Evolutionary conservation across 1,140 invertebrate species (phyloP), one percentile per base, ranked within the genome.

Genomic region (Macrobrachium nipponense): DNA sequence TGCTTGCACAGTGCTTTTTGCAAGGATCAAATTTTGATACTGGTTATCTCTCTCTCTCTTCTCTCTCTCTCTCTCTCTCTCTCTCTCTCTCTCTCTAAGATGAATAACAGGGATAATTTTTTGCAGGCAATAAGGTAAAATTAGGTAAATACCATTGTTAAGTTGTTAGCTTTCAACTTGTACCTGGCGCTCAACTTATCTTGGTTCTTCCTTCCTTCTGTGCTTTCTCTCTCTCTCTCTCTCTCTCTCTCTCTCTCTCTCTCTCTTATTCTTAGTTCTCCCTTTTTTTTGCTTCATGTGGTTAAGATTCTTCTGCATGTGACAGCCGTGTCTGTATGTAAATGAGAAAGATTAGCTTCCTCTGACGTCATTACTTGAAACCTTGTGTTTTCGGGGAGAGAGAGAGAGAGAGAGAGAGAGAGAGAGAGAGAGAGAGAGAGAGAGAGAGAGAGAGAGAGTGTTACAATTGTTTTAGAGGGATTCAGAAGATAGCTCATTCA

Each of bases 341-440:
- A 51, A 51, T 51, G 51, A 51, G 51, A 51, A 51, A 51, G 51
- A 51, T 51, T 51, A 51, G 51, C 73, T 76, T 20, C 44, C 43
- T 76, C 73, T 77, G 44, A 51, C 36, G 51, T 51, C 36, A 44
- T 23, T 77, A 20, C n/a, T 20, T 60, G 18, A 51, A 5, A 51
- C 36, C 58, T 60, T 43, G 14, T 77, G 14, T 76, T 11, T 76
- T 18, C 12, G 8, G 18, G 3, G 11, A n/a, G 59, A 51, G 44
- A 3, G 59, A n/a, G 75, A 18, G 75, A 59, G 58, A 59, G 75
- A 59, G 75, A 17, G 44, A 15, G 44, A 77, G 75, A 59, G 75
- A 77, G 72, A 75, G 72, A 75, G 72, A 75, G 72, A 75, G 72
- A 75, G 72, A 43, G 72, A 44, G 23, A 44, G 72, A 58, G 72